Percentiles rank a stretch among this genome's conserved stretches.
Conservation (phyloP, 1,140 invertebrate species). For the Ooceraea biroi region DNA sequence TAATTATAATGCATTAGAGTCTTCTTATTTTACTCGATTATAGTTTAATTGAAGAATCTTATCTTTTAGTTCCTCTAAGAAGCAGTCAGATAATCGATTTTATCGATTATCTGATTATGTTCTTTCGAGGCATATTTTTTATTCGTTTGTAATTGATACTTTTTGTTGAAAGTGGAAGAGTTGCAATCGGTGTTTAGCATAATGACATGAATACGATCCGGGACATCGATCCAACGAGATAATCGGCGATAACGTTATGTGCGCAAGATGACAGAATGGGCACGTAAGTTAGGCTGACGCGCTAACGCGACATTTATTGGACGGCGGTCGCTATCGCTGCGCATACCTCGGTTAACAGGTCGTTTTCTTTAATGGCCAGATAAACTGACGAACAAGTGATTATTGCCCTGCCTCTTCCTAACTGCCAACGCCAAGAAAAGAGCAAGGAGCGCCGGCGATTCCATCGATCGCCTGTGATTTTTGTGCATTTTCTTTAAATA, state of each 20-base stretch:
- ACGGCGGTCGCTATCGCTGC: constrained; percentile 56
- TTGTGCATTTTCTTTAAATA: background rate
- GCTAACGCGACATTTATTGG: constrained; percentile 76
- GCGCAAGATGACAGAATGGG: constrained; percentile 57
- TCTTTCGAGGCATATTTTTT: background rate
- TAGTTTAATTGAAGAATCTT: background rate
- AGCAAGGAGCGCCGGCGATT: constrained; percentile 17
- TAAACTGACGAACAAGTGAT: constrained; percentile 72
- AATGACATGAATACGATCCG: background rate
- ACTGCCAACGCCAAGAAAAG: constrained; percentile 46
- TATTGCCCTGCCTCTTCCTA: constrained; percentile 63
- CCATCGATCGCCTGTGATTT: constrained; percentile 39
- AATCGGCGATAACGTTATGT: constrained; percentile 43
- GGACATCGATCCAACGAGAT: constrained; percentile 60
- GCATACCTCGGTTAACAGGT: constrained; percentile 75
- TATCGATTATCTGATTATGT: background rate
- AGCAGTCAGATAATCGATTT: background rate
- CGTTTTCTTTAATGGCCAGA: constrained; percentile 77
- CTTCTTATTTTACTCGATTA: background rate
- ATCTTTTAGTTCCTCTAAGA: background rate
- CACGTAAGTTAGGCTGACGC: constrained; percentile 50
- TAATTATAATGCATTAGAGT: no score
- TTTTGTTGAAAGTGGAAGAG: background rate
- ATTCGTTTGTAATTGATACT: background rate
- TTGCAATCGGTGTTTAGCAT: constrained; percentile 5